Evolutionary conservation across 2,113 vertebrate genomes (phyloP).

Genomic region (Dipodomys merriami): DNA sequence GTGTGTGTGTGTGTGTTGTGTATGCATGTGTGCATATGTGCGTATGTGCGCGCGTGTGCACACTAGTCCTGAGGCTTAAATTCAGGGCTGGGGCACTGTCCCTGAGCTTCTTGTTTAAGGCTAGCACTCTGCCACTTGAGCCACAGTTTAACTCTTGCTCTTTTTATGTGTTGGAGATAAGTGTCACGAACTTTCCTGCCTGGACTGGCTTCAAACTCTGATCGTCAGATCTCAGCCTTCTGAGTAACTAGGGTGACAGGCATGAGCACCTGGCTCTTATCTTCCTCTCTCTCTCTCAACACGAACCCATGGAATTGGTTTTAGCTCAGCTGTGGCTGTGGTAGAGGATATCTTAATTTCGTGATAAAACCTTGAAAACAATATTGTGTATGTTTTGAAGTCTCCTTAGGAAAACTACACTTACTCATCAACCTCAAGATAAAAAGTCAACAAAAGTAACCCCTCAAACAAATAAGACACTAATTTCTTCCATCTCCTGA

Average conservation of each 20-base stretch:
- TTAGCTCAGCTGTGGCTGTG: not conserved
- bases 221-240: too few species aligned
- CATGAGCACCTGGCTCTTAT: too few species aligned
- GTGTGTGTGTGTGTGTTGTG: too few species aligned
- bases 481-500: constrained; percentile 49
- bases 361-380: constrained; percentile 53
- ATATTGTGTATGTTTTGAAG: constrained; percentile 59
- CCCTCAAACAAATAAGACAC: constrained; percentile 54
- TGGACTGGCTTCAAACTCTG: too few species aligned
- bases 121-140: too few species aligned
- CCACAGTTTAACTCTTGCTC: not conserved
- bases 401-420: constrained; percentile 54
- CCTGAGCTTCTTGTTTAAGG: too few species aligned
- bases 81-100: too few species aligned
- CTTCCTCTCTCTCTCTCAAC: not conserved
- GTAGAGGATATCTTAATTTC: not conserved
- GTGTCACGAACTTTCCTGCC: too few species aligned
- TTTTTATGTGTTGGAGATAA: not conserved
- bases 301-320: not conserved
- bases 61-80: too few species aligned
- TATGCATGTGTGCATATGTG: too few species aligned
- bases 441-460: constrained; percentile 67
- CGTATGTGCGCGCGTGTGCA: too few species aligned
- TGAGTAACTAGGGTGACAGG: too few species aligned
- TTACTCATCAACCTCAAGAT: constrained; percentile 72